These are phyloP conservation scores for Osmerus mordax DNA, from an alignment of 2,113 vertebrate species.

Conservation along the genomic window DNA sequence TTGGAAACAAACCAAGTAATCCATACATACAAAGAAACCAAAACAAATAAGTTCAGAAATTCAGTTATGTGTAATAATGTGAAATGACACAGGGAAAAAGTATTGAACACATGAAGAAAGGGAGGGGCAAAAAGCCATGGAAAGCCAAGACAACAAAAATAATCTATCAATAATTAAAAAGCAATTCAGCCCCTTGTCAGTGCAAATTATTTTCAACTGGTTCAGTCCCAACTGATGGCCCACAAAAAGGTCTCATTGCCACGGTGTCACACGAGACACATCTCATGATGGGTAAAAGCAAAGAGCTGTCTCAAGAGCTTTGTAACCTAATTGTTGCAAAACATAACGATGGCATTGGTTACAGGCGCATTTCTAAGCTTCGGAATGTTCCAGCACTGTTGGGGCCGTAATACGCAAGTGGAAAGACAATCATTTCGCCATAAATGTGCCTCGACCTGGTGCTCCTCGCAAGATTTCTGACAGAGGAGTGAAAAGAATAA, in stretches of 20 bases:
- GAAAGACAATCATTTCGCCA: slow-evolving; percentile 15
- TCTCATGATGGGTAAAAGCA: slow-evolving; percentile 11
- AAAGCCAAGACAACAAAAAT: slow-evolving; percentile 7
- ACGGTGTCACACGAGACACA: slow-evolving; percentile 11
- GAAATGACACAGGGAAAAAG: no score
- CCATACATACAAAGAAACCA: no score
- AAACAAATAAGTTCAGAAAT: no score
- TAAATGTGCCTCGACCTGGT: slow-evolving; percentile 5
- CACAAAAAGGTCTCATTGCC: slow-evolving; percentile 9
- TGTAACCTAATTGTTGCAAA: slow-evolving; percentile 10
- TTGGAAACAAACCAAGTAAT: no score
- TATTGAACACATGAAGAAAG: no score
- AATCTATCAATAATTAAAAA: slow-evolving; percentile 18
- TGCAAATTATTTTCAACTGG: slow-evolving; percentile 9
- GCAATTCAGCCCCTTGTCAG: slow-evolving; percentile 8
- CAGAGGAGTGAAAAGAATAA: slow-evolving; percentile 13
- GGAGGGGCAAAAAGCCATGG: not conserved
- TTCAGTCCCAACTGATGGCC: slow-evolving; percentile 12
- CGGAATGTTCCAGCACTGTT: slow-evolving; percentile 6
- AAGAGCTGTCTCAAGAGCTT: slow-evolving; percentile 14
- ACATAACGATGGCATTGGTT: not conserved
- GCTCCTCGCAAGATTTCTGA: slow-evolving; percentile 9
- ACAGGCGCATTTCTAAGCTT: slow-evolving; percentile 12
- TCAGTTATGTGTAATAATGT: no score
- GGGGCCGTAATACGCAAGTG: slow-evolving; percentile 4